These are phyloP conservation scores for Phalacrocorax aristotelis DNA, from an alignment of 2,113 vertebrate species.

Conservation along the genomic window DNA sequence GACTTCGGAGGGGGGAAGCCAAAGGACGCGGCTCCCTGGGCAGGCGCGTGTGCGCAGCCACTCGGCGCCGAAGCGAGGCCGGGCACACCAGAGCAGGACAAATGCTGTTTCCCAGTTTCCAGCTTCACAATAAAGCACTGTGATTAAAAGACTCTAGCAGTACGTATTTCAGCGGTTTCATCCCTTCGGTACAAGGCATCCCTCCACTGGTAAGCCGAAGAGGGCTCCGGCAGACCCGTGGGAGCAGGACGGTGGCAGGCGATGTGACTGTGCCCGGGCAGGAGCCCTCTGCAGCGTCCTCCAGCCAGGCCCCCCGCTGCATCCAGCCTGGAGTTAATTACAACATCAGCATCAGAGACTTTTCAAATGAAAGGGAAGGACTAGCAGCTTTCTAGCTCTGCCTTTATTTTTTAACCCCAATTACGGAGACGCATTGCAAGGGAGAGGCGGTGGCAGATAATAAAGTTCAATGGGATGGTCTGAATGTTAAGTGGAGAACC, in stretches of 20 bases:
- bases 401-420: background rate
- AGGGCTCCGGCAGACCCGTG: background rate
- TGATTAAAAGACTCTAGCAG: background rate
- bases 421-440: fast-evolving
- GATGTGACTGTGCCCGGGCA: fast-evolving
- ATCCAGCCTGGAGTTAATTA: background rate
- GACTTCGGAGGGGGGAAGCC: fast-evolving
- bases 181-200: background rate
- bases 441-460: background rate
- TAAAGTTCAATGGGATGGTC: background rate
- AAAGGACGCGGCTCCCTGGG: background rate
- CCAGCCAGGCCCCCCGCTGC: background rate
- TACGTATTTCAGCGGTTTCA: fast-evolving
- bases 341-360: background rate
- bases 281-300: background rate
- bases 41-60: fast-evolving
- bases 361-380: background rate
- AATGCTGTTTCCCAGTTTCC: fast-evolving
- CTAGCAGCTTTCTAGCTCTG: background rate
- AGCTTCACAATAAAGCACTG: background rate
- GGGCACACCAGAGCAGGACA: background rate
- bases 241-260: fast-evolving
- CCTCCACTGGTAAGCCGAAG: background rate
- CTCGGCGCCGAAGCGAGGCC: fast-evolving
- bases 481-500: background rate